Percentiles rank a stretch among this genome's conserved stretches.
Conservation (phyloP, 1,140 invertebrate species). For the Pararge aegeria region DNA sequence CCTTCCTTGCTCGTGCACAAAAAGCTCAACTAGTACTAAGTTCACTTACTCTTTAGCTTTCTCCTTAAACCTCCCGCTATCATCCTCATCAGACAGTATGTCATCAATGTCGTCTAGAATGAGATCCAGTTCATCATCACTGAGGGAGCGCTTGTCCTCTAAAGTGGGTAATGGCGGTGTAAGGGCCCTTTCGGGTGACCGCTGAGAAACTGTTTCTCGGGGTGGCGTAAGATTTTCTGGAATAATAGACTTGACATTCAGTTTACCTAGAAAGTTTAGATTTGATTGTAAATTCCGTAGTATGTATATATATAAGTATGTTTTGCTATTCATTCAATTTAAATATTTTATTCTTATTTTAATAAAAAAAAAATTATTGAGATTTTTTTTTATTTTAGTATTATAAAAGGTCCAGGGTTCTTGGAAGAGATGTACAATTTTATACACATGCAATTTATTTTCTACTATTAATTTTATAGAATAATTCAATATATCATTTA, state of each 20-base stretch:
- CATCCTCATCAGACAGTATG: slow-evolving; percentile 65
- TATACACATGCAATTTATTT: too few species aligned
- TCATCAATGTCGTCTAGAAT: slow-evolving; percentile 68
- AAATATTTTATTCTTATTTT: too few species aligned
- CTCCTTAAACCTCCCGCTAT: slow-evolving; percentile 50
- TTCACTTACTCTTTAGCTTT: slow-evolving; percentile 38
- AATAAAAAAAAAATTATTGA: too few species aligned
- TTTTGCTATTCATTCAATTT: too few species aligned
- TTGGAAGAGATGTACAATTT: too few species aligned
- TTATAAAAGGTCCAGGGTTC: too few species aligned
- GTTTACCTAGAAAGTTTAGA: too few species aligned
- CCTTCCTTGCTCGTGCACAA: neutral
- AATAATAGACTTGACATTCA: slow-evolving; percentile 3
- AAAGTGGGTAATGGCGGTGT: slow-evolving; percentile 29
- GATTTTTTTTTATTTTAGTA: too few species aligned
- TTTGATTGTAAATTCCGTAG: too few species aligned
- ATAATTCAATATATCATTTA: too few species aligned
- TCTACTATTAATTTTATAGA: too few species aligned
- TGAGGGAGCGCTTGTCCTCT: slow-evolving; percentile 21
- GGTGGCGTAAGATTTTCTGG: slow-evolving; percentile 47
- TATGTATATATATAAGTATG: too few species aligned
- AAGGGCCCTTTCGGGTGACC: slow-evolving; percentile 17
- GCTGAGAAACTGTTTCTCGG: neutral
- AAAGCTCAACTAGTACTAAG: neutral
- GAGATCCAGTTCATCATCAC: slow-evolving; percentile 63